These are phyloP conservation scores for Amphiprion clarkii DNA, from an alignment of 2,797 vertebrate species.

Conservation along the genomic window DNA sequence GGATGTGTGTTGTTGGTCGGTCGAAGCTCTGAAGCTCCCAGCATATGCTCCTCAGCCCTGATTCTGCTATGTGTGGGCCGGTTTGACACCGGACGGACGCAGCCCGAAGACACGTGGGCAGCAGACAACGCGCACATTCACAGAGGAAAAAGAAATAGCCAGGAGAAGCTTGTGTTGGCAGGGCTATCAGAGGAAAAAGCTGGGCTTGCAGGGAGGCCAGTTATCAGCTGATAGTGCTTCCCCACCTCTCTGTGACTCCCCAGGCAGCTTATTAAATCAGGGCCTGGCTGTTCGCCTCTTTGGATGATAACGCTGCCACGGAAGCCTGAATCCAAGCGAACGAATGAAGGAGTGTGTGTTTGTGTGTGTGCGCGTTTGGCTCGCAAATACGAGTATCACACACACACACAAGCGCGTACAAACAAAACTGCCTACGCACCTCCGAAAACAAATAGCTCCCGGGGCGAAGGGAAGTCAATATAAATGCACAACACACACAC, in stretches of 20 bases:
- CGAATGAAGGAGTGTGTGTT: slow-evolving; percentile 36
- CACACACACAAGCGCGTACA: slow-evolving; percentile 36
- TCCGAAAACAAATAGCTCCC: slow-evolving; percentile 73
- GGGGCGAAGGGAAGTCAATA: slow-evolving; percentile 48
- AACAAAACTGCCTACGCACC: slow-evolving; percentile 61
- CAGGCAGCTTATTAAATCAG: slow-evolving; percentile 83
- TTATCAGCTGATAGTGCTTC: slow-evolving; percentile 80
- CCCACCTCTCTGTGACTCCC: slow-evolving; percentile 77
- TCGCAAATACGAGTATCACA: slow-evolving; percentile 46
- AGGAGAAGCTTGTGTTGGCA: slow-evolving; percentile 65
- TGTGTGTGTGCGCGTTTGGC: slow-evolving; percentile 18
- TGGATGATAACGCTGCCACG: slow-evolving; percentile 71
- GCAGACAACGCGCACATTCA: slow-evolving; percentile 44
- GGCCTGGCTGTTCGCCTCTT: slow-evolving; percentile 76
- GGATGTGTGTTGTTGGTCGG: background rate
- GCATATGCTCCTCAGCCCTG: slow-evolving; percentile 70
- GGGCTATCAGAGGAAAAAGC: slow-evolving; percentile 63
- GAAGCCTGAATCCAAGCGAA: slow-evolving; percentile 50
- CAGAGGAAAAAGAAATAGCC: slow-evolving; percentile 10
- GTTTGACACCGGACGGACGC: slow-evolving; percentile 48
- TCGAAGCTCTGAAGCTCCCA: slow-evolving; percentile 29
- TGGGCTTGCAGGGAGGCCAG: slow-evolving; percentile 71
- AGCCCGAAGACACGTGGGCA: slow-evolving; percentile 73
- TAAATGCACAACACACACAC: slow-evolving; percentile 30
- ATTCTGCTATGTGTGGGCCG: slow-evolving; percentile 63